Evolutionary conservation across 2,888 invertebrate genomes (phyloP).

Genomic region (Eucriotettix oculatus): DNA sequence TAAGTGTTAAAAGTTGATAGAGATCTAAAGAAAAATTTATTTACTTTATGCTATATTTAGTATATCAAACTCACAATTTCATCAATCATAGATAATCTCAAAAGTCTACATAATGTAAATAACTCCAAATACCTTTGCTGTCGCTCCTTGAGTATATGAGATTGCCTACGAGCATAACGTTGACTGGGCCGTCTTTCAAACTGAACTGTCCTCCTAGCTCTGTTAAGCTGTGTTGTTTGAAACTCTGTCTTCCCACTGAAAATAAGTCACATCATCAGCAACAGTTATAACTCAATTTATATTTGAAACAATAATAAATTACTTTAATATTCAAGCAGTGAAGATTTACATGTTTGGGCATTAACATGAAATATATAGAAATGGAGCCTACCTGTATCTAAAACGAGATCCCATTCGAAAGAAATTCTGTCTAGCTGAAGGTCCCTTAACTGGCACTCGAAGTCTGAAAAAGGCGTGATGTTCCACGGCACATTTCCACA

Average conservation of each 20-base stretch:
- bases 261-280: slow-evolving; percentile 1
- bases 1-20: too few relatives aligned
- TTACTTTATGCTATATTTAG: too few relatives aligned
- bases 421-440: slow-evolving; percentile 84
- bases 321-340: too few relatives aligned
- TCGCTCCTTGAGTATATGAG: slow-evolving; percentile 68
- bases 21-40: too few relatives aligned
- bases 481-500: slow-evolving; percentile 99
- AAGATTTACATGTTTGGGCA: too few relatives aligned
- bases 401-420: slow-evolving; percentile 98
- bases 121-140: slow-evolving; percentile 37
- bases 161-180: slow-evolving; percentile 83
- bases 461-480: slow-evolving; percentile 98
- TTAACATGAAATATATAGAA: too few relatives aligned
- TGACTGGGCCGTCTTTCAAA: slow-evolving; percentile 95
- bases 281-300: background rate
- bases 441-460: slow-evolving; percentile 73
- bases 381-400: slow-evolving; percentile 43
- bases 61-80: too few relatives aligned
- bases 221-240: slow-evolving; percentile 82
- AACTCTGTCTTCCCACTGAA: slow-evolving; percentile 90
- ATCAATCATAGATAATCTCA: too few relatives aligned
- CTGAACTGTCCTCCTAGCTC: slow-evolving; percentile 82
- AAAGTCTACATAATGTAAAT: too few relatives aligned
- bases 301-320: background rate